Conservation (phyloP, 2,797 vertebrate genomes). For the Poecile montanus region DNA sequence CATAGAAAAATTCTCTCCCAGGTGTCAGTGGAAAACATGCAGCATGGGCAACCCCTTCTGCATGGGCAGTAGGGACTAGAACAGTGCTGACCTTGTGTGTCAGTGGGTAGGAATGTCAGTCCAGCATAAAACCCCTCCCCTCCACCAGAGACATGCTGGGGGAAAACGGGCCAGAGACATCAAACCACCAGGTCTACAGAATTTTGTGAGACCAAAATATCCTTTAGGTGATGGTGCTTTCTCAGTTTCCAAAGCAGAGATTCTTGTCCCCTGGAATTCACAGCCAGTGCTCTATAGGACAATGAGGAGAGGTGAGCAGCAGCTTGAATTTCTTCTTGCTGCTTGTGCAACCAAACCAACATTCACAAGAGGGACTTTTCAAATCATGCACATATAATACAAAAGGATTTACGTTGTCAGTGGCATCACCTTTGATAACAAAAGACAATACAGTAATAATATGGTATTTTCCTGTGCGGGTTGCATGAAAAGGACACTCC, state of each 20-base stretch:
- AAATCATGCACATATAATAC: neutral
- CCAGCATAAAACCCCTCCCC: neutral
- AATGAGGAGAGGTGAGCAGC: neutral
- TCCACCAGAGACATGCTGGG: neutral
- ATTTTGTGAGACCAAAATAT: neutral
- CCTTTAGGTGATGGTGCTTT: neutral
- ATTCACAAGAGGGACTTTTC: neutral
- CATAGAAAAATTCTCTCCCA: neutral
- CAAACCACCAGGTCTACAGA: neutral
- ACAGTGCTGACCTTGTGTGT: neutral
- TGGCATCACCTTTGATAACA: neutral
- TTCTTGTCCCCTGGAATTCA: neutral
- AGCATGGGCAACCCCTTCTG: neutral
- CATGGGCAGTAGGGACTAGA: neutral
- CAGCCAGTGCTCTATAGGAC: neutral
- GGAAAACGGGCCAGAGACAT: neutral
- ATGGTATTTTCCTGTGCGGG: neutral
- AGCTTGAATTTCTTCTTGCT: neutral
- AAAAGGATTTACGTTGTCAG: neutral
- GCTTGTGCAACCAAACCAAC: neutral
- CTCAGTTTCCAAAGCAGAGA: neutral
- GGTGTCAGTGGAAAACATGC: neutral
- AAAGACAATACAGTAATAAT: neutral
- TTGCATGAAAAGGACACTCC: neutral
- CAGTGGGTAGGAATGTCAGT: neutral